phyloP scores from a whole-genome alignment of 2,888 invertebrate species.

The Sphaeridia pumilis region DNA sequence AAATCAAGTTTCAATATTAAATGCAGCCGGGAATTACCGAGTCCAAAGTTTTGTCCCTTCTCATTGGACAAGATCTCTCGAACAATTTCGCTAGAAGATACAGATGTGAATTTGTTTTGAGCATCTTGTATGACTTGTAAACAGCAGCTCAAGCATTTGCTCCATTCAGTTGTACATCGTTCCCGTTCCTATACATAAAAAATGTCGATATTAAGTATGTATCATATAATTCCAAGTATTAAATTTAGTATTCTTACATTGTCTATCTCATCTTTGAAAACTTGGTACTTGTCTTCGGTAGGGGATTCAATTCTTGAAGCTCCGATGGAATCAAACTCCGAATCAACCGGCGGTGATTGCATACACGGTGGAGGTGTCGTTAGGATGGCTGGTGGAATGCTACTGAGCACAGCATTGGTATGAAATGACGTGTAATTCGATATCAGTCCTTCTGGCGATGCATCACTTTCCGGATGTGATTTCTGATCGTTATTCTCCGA shows the following conservation, averaged over 20 bases:
- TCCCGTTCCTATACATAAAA: constrained; percentile 38
- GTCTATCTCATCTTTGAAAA: constrained; percentile 30
- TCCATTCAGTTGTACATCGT: constrained; percentile 41
- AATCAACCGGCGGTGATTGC: not conserved
- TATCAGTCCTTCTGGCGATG: constrained; percentile 7
- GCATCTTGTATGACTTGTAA: constrained; percentile 45
- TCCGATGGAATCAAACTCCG: not conserved
- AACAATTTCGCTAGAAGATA: constrained; percentile 45
- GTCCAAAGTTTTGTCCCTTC: constrained; percentile 46
- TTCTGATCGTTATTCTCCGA: constrained; percentile 6
- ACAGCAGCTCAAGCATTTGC: constrained; percentile 45
- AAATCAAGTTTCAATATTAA: not conserved
- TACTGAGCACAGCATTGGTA: not conserved
- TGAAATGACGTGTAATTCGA: too few relatives aligned
- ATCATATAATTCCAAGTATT: not conserved
- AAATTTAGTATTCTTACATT: constrained; percentile 19
- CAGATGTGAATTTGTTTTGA: constrained; percentile 45
- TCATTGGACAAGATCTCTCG: constrained; percentile 46
- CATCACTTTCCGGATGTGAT: not conserved
- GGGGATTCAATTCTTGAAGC: not conserved
- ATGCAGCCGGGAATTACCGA: constrained; percentile 40
- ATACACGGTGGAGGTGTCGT: not conserved
- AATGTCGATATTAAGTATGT: not conserved
- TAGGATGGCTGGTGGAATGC: not conserved
- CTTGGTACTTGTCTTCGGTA: constrained; percentile 28